Base-by-base conservation (phyloP, 2,113 vertebrate genomes). In the Eclectus roratus region DNA sequence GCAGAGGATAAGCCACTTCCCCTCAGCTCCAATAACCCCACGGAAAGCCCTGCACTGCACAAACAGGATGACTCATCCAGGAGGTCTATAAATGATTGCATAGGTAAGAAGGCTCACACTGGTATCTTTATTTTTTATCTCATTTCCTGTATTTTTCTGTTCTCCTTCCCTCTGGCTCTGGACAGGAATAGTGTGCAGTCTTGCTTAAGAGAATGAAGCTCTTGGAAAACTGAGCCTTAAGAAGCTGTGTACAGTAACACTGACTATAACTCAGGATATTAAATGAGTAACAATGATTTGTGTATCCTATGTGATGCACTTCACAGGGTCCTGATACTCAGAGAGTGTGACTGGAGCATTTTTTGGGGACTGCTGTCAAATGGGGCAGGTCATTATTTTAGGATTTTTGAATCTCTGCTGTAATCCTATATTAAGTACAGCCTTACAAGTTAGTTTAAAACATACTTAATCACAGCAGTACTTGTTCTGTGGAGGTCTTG, bases 41-140 rank as follows among this genome's bases (percentile, higher is more conserved):
- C 52, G 37, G 86, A 58, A 19, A 69, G 44, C 25, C 35, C 81
- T 63, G 77, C 60, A 11, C 25, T 44, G 88, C 76, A 85, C 61
- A 91, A 68, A 95, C 82, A 65, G 47, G 8, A 39, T 93, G 97
- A 97, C 56, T 94, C 96, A 41, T 86, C 97, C 91, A 98, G 92
- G 94, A 97, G 79, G 29, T 96, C 74, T 61, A 95, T 98, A 71
- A 98, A 98, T 83, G 97, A 97, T 85, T 97, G 97, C 70, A 89
- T 98, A 97, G 99, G 99, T 99, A 98, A 99, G 86, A 50, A 13
- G 37, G 4, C 56, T 66, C 3, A 9, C 21, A 27, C 41, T 46
- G 41, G 16, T 88, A 43, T 13, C 21, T 52, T 65, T 31, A 29
- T 49, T 16, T 24, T 70, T 31, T n/a, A 31, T 16, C 52, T 86